Evolutionary conservation across 1,140 invertebrate genomes (phyloP).

Genomic region (Drosophila albomicans): DNA sequence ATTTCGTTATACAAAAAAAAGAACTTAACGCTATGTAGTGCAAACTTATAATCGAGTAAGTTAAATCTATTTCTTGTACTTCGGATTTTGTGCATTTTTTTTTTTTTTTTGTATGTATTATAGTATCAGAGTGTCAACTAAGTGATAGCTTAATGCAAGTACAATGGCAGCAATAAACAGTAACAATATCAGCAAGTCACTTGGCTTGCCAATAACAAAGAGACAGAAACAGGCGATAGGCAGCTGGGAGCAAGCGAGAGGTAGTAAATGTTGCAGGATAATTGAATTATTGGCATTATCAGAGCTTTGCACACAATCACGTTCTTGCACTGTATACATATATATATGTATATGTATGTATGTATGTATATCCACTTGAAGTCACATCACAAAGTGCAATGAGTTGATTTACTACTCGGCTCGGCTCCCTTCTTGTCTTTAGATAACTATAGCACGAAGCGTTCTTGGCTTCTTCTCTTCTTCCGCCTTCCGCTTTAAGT

Average conservation of each 20-base stretch:
- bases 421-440: constrained; percentile 6
- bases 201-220: constrained; percentile 73
- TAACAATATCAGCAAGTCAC: constrained; percentile 56
- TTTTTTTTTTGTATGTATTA: constrained; percentile 60
- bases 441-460: neutral
- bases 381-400: constrained; percentile 73
- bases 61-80: neutral
- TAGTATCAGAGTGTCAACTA: constrained; percentile 66
- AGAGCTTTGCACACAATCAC: constrained; percentile 61
- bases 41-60: neutral
- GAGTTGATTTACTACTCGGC: constrained; percentile 71
- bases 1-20: neutral
- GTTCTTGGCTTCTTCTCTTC: neutral
- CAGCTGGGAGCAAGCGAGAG: constrained; percentile 9
- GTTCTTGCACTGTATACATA: neutral
- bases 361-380: constrained; percentile 1
- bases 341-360: too few species aligned
- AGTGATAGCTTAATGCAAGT: constrained; percentile 67
- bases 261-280: constrained; percentile 44
- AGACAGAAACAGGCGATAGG: constrained; percentile 29
- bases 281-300: constrained; percentile 79
- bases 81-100: constrained; percentile 23
- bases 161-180: neutral
- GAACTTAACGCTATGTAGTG: neutral
- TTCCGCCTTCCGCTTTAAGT: constrained; percentile 3